phyloP scores from a whole-genome alignment of 2,113 vertebrate species.

The Setophaga coronata region DNA sequence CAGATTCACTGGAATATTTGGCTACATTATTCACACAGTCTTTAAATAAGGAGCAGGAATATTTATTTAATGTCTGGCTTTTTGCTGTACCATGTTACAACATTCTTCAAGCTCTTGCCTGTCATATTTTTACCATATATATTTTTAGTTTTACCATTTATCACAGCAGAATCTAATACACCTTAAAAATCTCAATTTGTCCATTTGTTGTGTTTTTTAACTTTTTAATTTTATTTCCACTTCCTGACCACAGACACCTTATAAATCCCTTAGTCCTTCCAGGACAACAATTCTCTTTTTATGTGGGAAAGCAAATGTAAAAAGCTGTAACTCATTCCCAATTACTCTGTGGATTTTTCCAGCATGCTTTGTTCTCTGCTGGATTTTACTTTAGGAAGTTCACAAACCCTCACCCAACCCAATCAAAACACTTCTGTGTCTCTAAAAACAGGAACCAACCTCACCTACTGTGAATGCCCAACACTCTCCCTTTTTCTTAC shows the following conservation, averaged over 20 bases:
- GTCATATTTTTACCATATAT: not conserved
- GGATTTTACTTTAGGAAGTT: not conserved
- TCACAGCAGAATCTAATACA: not conserved
- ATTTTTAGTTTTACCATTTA: not conserved
- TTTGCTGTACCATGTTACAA: not conserved
- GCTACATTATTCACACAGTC: not conserved
- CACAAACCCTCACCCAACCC: not conserved
- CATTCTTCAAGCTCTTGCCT: not conserved
- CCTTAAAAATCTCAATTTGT: not conserved
- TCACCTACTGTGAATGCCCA: not conserved
- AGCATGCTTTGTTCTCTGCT: not conserved
- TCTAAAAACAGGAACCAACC: not conserved
- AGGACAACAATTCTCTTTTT: not conserved
- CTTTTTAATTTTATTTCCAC: not conserved
- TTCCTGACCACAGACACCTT: not conserved
- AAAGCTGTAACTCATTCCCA: not conserved
- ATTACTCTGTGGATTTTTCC: not conserved
- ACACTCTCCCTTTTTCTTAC: not conserved
- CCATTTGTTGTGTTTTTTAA: not conserved
- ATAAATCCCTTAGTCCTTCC: not conserved
- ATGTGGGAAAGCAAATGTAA: not conserved
- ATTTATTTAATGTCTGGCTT: not conserved
- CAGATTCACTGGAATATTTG: not conserved
- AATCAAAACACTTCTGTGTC: not conserved
- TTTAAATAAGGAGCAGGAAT: not conserved